A percentile compares a stretch with the other conserved stretches of the same genome.
Evolutionary conservation across 2,797 vertebrate species (phyloP).

Genomic region (Enteromius anoplus): DNA sequence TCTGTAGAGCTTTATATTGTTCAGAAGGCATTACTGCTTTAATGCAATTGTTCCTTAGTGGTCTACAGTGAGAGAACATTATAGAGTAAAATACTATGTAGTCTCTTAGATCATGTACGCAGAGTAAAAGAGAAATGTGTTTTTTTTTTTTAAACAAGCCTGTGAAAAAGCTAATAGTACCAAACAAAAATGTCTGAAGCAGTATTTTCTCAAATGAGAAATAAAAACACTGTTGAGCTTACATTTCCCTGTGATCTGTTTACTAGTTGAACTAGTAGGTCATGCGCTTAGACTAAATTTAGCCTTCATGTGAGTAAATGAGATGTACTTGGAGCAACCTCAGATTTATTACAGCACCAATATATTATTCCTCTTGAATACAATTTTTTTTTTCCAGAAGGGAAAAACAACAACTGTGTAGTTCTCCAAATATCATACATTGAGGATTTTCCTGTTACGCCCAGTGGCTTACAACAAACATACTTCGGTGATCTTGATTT

Average conservation of each 20-base stretch:
- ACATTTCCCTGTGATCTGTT: conserved; percentile 25
- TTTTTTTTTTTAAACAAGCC: conserved; percentile 40
- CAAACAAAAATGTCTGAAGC: conserved; percentile 60
- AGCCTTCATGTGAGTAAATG: neutral
- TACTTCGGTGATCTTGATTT: neutral
- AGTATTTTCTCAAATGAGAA: conserved; percentile 78
- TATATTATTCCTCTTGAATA: conserved; percentile 45
- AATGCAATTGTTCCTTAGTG: conserved; percentile 67
- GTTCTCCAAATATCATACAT: conserved; percentile 1
- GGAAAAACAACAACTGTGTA: neutral
- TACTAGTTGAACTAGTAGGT: neutral
- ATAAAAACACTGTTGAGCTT: conserved; percentile 79
- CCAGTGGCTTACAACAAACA: conserved; percentile 14
- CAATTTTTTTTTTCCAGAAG: conserved; percentile 3
- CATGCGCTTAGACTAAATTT: neutral
- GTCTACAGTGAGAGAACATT: conserved; percentile 53
- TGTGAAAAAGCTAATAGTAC: conserved; percentile 55
- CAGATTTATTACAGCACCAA: conserved; percentile 49
- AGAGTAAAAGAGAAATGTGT: conserved; percentile 47
- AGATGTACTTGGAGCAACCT: conserved; percentile 23
- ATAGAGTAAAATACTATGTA: conserved; percentile 42
- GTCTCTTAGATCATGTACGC: conserved; percentile 39
- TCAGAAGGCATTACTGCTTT: conserved; percentile 68
- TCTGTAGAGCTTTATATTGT: conserved; percentile 76
- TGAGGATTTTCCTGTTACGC: neutral